Percentiles rank a stretch among this genome's conserved stretches.
phyloP scores from a whole-genome alignment of 2,888 invertebrate species.

The Drosophila mercatorum region DNA sequence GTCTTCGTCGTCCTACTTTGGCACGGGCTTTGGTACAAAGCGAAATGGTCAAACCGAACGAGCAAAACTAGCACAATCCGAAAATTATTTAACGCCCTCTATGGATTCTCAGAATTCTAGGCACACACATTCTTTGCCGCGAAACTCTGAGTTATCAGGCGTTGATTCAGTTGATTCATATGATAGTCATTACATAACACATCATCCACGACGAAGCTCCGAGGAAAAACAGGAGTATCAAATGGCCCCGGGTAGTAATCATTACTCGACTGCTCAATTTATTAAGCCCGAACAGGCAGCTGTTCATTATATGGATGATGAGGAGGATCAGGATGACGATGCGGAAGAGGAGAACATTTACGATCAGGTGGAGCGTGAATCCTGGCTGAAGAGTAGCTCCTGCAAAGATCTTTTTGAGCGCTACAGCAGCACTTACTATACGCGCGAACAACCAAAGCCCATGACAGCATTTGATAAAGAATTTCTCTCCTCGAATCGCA shows the following conservation, averaged over 20 bases:
- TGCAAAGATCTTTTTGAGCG: constrained; percentile 93
- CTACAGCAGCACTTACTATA: constrained; percentile 86
- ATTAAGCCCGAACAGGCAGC: constrained; percentile 72
- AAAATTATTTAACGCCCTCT: constrained; percentile 82
- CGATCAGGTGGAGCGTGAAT: constrained; percentile 83
- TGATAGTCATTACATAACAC: constrained; percentile 84
- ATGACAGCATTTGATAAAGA: constrained; percentile 85
- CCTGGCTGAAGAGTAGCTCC: constrained; percentile 92
- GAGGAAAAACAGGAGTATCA: constrained; percentile 86
- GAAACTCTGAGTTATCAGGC: constrained; percentile 84
- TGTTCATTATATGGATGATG: constrained; percentile 75
- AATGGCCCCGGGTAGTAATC: constrained; percentile 86
- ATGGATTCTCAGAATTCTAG: constrained; percentile 83
- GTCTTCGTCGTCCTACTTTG: constrained; percentile 83
- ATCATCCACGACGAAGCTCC: constrained; percentile 76
- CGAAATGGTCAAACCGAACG: constrained; percentile 74
- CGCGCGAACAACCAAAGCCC: constrained; percentile 85
- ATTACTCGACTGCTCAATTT: constrained; percentile 85
- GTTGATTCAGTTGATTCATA: constrained; percentile 84
- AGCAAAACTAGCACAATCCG: constrained; percentile 80
- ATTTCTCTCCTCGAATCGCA: constrained; percentile 85
- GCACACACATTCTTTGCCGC: constrained; percentile 83
- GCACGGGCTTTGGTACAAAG: constrained; percentile 79
- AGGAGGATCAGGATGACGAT: constrained; percentile 73
- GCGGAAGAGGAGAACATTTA: constrained; percentile 81